Evolutionary conservation across 92 coral and sea anemone genomes (phyloP), one percentile per base, ranked within the genome.

Genomic region (Scolanthus callimorphus): DNA sequence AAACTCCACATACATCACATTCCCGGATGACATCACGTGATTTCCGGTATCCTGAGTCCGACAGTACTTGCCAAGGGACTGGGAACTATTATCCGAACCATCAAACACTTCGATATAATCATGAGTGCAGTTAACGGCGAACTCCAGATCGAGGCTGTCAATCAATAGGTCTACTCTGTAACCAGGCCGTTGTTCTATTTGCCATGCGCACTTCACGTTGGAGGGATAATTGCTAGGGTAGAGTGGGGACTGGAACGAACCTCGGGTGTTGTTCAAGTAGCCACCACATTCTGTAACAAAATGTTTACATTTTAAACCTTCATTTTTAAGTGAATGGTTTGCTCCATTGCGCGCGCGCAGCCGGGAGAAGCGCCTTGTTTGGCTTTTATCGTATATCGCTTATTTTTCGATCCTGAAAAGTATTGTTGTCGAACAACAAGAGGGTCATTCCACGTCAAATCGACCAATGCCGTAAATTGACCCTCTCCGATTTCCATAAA

Each of bases 131-230:
- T 78, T 78, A 1, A 66, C 61, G 11, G 64, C 53, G 51, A 56
- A 78, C 57, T 78, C 79, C 20, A 78, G 31, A 8, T 63, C 57
- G 49, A 78, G 61, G 2, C 63, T 66, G 54, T 63, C 69, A 20
- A 72, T 50, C 10, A 39, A 29, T 13, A 78, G 25, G 39, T 63
- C 70, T 0, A 78, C 51, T 38, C 55, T 22, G 49, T 71, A 56
- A 22, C 69, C 79, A 49, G 79, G 67, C 15, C 51, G 70, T 65
- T 52, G 74, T 53, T 71, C 79, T 31, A 78, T 70, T 51, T 26
- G 63, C 85, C 85, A 78, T 56, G 69, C 38, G 60, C 78, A 71
- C n/a, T 64, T 28, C 47, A 65, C 23, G 79, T 78, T 78, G 58
- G 64, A 61, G 43, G 85, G 85, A 38, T 78, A 71, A 26, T 71